Percentiles rank a stretch among this genome's conserved stretches.
Conservation (phyloP, 2,113 vertebrate genomes). For the Tragelaphus scriptus region DNA sequence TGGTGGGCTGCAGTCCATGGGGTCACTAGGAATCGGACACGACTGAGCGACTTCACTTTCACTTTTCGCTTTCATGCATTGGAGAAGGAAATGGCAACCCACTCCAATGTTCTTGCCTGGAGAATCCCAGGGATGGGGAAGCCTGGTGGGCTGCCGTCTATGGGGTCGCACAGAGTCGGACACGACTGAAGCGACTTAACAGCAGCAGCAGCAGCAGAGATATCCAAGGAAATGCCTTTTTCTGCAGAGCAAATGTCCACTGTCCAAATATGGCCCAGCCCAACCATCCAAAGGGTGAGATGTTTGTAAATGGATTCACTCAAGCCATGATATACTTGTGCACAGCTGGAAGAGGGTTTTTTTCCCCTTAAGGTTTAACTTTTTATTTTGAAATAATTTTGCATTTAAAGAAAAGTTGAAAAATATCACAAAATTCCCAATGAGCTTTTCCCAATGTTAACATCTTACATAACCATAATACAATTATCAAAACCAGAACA, state of each 20-base stretch:
- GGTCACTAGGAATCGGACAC: too few species aligned
- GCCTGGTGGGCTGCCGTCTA: too few species aligned
- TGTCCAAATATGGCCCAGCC: background rate
- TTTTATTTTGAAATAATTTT: constrained; percentile 2
- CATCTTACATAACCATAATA: background rate
- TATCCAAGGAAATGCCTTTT: background rate
- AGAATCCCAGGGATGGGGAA: too few species aligned
- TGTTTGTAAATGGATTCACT: background rate
- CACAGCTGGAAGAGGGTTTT: background rate
- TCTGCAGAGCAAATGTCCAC: background rate
- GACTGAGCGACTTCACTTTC: too few species aligned
- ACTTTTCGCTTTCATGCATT: too few species aligned
- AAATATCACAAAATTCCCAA: background rate
- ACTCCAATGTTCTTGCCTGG: too few species aligned
- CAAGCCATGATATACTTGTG: background rate
- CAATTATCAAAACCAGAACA: background rate
- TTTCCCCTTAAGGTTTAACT: background rate
- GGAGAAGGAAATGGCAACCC: too few species aligned
- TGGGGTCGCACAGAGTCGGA: too few species aligned
- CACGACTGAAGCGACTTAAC: too few species aligned
- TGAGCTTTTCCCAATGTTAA: background rate
- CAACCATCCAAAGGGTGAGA: background rate
- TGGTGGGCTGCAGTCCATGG: too few species aligned
- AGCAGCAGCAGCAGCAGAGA: too few species aligned
- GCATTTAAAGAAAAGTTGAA: background rate